Percentiles rank a stretch among this genome's conserved stretches.
These are phyloP conservation scores for Nibea albiflora DNA, from an alignment of 2,113 vertebrate species.

Conservation along the genomic window DNA sequence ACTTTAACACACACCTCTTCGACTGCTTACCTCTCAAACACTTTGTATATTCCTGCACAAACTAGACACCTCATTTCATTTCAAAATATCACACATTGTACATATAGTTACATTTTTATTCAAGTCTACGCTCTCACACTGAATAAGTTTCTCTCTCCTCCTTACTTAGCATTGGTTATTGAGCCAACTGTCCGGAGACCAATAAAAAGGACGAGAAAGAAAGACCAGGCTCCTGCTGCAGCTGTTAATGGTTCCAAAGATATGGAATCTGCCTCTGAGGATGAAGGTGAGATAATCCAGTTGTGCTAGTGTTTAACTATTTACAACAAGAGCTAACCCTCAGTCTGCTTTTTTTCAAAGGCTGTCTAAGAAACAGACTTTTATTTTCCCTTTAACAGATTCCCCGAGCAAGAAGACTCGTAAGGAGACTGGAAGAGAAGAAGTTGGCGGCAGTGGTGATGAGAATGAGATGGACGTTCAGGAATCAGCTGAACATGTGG, in stretches of 20 bases:
- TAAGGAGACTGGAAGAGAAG: background rate
- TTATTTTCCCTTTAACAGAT: slow-evolving; percentile 35
- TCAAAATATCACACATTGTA: no score
- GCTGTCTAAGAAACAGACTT: background rate
- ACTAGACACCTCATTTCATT: no score
- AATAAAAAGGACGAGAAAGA: slow-evolving; percentile 57
- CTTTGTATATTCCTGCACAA: no score
- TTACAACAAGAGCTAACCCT: background rate
- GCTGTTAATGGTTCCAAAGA: slow-evolving; percentile 55
- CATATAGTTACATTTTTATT: no score
- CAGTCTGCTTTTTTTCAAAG: background rate
- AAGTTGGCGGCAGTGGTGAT: background rate
- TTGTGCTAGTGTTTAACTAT: background rate
- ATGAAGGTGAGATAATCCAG: slow-evolving; percentile 47
- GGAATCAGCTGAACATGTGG: slow-evolving; percentile 28
- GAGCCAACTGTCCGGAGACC: slow-evolving; percentile 62
- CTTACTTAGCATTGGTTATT: slow-evolving; percentile 6
- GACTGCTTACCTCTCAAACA: no score
- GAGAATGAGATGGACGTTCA: slow-evolving; percentile 63
- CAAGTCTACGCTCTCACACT: background rate
- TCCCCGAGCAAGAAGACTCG: slow-evolving; percentile 61
- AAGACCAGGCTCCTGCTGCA: background rate
- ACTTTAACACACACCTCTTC: no score
- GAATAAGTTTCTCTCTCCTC: background rate
- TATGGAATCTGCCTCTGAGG: slow-evolving; percentile 36